A percentile compares a stretch with the other conserved stretches of the same genome.
phyloP scores from a whole-genome alignment of 2,113 vertebrate species.

The Polypterus bichir region DNA sequence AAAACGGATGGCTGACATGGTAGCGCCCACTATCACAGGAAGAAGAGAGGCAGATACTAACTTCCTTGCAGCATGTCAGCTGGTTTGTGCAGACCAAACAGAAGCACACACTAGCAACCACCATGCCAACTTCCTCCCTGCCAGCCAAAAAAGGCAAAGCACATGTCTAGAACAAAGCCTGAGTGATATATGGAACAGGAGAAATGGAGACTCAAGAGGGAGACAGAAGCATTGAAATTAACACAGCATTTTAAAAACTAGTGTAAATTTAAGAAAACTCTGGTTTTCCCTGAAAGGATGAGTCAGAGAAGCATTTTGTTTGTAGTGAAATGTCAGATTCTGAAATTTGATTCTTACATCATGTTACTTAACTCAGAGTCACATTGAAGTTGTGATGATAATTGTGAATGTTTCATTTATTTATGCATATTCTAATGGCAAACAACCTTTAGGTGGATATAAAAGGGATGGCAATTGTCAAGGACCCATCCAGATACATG shows the following conservation, averaged over 20 bases:
- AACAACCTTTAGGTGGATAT: no score
- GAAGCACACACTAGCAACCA: slow-evolving; percentile 17
- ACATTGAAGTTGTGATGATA: no score
- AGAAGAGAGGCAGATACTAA: slow-evolving; percentile 15
- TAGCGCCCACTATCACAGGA: slow-evolving; percentile 36
- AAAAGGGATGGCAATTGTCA: no score
- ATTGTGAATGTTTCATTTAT: no score
- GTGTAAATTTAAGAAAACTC: background rate
- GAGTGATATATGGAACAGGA: slow-evolving; percentile 2
- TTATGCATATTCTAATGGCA: no score
- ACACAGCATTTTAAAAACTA: background rate
- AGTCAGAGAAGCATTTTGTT: no score
- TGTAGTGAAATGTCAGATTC: no score
- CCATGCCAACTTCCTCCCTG: slow-evolving; percentile 34
- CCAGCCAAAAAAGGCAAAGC: slow-evolving; percentile 7
- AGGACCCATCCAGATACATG: no score
- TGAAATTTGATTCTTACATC: no score
- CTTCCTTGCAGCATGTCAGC: slow-evolving; percentile 41
- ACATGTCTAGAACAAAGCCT: no score
- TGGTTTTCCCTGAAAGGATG: background rate
- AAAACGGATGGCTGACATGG: background rate
- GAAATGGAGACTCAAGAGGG: slow-evolving; percentile 29
- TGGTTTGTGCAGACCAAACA: slow-evolving; percentile 33
- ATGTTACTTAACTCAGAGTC: no score
- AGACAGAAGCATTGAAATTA: slow-evolving; percentile 24